Evolutionary conservation across 1,140 invertebrate genomes (phyloP), one percentile per base, ranked within the genome.

Genomic region (Dendroctonus ponderosae): DNA sequence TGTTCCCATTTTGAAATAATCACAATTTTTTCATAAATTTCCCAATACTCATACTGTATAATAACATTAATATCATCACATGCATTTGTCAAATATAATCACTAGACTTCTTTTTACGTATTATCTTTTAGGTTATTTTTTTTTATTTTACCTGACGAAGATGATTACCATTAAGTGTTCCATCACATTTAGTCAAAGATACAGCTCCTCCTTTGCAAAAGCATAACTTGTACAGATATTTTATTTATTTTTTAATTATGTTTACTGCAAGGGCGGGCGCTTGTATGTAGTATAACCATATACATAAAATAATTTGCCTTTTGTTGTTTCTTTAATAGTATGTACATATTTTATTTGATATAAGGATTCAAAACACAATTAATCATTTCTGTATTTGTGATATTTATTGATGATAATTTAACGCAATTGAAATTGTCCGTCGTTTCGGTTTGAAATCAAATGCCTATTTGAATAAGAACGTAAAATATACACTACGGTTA

Each of bases 201-300:
- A 62, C 46, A 58, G 64, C 61, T 56, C 58, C 42, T 42, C 49
- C 59, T 62, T 59, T 62, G 14, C 48, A 54, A 42, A 59, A 66
- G 67, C 69, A 66, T 49, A 65, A 56, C 62, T 62, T 75, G 73
- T 75, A 75, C 71, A 75, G 72, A 73, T 69, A 72, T 71, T 71
- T 72, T 75, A 74, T 74, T 74, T 74, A 74, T 72, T 74, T 66
- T 67, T 67, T 66, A 60, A 42, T 57, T 67, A 49, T 56, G 53
- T 64, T 65, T 58, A 50, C 39, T 14, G 65, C 51, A 53, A 51
- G 46, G 42, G 42, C n/a, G 49, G 26, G 44, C 65, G 68, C 68
- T 70, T 74, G 75, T 76, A 75, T 72, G 69, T 66, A 66, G 52
- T 68, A 76, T 76, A 76, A 76, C 75, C 75, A 76, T 76, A 76